Base-by-base conservation (phyloP, 1,140 invertebrate species). In the Macrostomum lignano region DNA sequence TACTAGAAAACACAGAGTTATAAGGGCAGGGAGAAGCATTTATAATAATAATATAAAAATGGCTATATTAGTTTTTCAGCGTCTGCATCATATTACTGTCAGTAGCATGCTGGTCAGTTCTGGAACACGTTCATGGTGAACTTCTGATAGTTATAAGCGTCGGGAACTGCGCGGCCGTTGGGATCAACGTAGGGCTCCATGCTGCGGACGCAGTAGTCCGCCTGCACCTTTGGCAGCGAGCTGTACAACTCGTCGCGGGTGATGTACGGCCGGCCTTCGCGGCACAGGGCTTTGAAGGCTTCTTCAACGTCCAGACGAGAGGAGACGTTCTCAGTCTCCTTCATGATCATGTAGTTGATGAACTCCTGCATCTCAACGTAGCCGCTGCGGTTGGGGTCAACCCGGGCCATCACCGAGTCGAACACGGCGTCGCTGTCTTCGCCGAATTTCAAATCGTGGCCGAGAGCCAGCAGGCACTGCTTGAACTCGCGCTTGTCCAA, bases 331-430 rank as follows among this genome's bases (percentile, higher is more conserved):
- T 98, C 91, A 1, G 91, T 98, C 66, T 98, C 91, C 54, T 93
- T 84, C 49, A 79, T 88, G 48, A 98, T 96, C 91, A 98, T 96
- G 57, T 96, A 98, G 25, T 82, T 82, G 81, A 98, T 98, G 60
- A 94, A 98, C 55, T 96, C 88, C 65, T 98, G 88, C 33, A 96
- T 64, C 1, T 81, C 88, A 24, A 96, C 84, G 46, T 82, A 73
- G 15, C 88, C 88, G 45, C 61, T 58, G 54, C 52, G 4, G 29
- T 31, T 36, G 4, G 40, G 34, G 36, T 39, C 38, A 13, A 58
- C 55, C 33, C 64, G 55, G 70, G 76, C 73, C 28, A 96, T 63
- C 44, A 98, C 96, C 34, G 74, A 72, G 59, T 93, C 79, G 54
- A 96, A 98, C 63, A 96, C 86, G 3, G 82, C 82, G 62, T 96